phyloP scores from a whole-genome alignment of 2,797 vertebrate genomes.

The Oryzias sinensis region DNA sequence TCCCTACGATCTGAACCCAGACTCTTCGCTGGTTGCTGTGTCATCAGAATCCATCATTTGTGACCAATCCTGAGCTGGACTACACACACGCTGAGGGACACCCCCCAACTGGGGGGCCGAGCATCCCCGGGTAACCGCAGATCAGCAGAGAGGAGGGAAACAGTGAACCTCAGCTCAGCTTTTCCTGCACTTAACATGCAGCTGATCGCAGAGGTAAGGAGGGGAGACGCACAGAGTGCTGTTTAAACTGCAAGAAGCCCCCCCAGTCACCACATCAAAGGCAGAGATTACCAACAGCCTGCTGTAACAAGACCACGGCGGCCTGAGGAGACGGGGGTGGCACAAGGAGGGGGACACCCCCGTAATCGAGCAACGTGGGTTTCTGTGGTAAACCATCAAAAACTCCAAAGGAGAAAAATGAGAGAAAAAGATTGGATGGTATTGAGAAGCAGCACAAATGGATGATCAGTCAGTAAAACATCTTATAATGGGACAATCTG shows the following conservation, averaged over 20 bases:
- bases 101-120: neutral
- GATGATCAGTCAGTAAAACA: no score
- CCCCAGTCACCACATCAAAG: conserved; percentile 70
- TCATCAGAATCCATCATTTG: neutral
- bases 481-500: no score
- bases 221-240: conserved; percentile 6
- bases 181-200: conserved; percentile 48
- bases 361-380: conserved; percentile 71
- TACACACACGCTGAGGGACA: conserved; percentile 3
- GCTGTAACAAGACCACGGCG: conserved; percentile 67
- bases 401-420: no score
- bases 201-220: conserved; percentile 37
- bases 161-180: conserved; percentile 15
- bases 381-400: conserved; percentile 30
- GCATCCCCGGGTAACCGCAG: conserved; percentile 26
- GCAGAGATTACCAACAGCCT: conserved; percentile 70
- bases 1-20: no score
- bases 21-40: no score
- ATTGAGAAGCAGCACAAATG: no score
- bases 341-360: conserved; percentile 54
- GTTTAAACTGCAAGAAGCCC: conserved; percentile 68
- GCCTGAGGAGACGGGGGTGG: conserved; percentile 57
- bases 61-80: conserved; percentile 24
- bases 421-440: no score
- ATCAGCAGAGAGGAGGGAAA: conserved; percentile 23